Evolutionary conservation across 64 coral and sea anemone species (phyloP).

Genomic region (Dendrophyllia cribrosa): DNA sequence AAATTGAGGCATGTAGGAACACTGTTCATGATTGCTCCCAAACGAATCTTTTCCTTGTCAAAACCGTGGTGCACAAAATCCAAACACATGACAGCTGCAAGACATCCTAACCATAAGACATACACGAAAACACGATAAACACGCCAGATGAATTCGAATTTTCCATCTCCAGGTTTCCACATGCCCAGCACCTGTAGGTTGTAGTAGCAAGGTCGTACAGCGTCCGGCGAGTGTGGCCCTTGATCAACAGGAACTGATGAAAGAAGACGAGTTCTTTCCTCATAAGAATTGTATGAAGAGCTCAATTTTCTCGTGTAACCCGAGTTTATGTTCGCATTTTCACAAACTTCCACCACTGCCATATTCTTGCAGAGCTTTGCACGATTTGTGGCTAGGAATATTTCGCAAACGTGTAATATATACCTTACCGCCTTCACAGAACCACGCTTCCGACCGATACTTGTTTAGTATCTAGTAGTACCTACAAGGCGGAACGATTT

Average conservation of each 20-base stretch:
- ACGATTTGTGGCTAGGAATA: background rate
- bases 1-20: slow-evolving; percentile 54
- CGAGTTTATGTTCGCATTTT: background rate
- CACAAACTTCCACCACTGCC: background rate
- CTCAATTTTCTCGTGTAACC: background rate
- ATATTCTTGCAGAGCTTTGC: background rate
- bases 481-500: too few relatives aligned
- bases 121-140: slow-evolving; percentile 34
- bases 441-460: background rate
- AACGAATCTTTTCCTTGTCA: slow-evolving; percentile 32
- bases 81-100: slow-evolving; percentile 69
- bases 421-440: too few relatives aligned
- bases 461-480: too few relatives aligned
- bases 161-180: slow-evolving; percentile 57
- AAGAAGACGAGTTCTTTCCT: slow-evolving; percentile 20
- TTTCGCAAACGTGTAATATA: too few relatives aligned
- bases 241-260: background rate
- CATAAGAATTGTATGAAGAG: background rate
- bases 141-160: slow-evolving; percentile 45
- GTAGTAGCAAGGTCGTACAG: slow-evolving; percentile 49
- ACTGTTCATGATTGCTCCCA: slow-evolving; percentile 77
- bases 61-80: slow-evolving; percentile 86
- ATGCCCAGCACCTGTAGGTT: slow-evolving; percentile 62
- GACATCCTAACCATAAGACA: slow-evolving; percentile 62
- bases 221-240: background rate